Percentiles rank a stretch among this genome's conserved stretches.
These are phyloP conservation scores for Polia nebulosa DNA, from an alignment of 2,888 invertebrate species.

Conservation along the genomic window DNA sequence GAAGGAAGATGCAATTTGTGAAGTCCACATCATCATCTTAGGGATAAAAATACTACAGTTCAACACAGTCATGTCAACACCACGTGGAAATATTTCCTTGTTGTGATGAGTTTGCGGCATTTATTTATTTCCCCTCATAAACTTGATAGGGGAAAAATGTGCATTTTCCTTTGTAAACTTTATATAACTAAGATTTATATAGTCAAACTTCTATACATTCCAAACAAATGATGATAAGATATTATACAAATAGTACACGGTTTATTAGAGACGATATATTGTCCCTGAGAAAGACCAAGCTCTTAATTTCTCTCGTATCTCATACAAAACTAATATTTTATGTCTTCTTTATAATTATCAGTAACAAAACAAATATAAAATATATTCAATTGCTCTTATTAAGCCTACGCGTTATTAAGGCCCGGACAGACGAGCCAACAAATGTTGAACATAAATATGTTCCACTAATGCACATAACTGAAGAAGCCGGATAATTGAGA, in stretches of 20 bases:
- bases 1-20: not conserved
- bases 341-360: conserved; percentile 41
- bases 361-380: conserved; percentile 53
- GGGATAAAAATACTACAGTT: not conserved
- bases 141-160: conserved; percentile 1
- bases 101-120: too few relatives aligned
- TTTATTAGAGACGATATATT: not conserved
- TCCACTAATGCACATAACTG: conserved; percentile 67
- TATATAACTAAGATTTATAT: not conserved
- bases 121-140: conserved; percentile 19
- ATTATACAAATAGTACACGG: not conserved
- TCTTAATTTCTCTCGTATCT: conserved; percentile 14
- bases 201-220: not conserved
- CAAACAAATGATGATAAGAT: not conserved
- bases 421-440: conserved; percentile 49
- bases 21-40: not conserved
- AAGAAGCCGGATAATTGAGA: conserved; percentile 71
- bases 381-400: conserved; percentile 64
- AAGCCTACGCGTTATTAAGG: conserved; percentile 57
- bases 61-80: not conserved
- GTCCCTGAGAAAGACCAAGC: not conserved
- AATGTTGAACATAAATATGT: conserved; percentile 67
- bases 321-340: conserved; percentile 29
- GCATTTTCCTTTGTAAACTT: conserved; percentile 21
- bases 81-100: conserved; percentile 11